Evolutionary conservation across 2,888 invertebrate species (phyloP).

Genomic region (Rhimphoctona megacephalus): DNA sequence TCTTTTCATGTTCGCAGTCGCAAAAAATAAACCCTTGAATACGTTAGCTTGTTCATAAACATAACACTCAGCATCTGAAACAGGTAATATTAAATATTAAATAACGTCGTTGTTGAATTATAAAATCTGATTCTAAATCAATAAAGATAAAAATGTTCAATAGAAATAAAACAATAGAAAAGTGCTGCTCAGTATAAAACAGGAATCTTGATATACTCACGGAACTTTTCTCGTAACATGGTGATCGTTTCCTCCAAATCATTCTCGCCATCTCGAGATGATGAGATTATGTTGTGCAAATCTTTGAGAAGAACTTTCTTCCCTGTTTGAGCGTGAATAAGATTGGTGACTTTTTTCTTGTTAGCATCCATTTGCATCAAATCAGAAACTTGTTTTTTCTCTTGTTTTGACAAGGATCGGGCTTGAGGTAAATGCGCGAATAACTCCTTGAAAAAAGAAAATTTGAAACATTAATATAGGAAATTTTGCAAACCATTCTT

Average conservation of each 20-base stretch:
- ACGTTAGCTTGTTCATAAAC: neutral
- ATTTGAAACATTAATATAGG: too few species aligned
- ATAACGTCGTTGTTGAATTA: too few species aligned
- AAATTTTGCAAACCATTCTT: too few species aligned
- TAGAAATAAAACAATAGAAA: too few species aligned
- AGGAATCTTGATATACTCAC: too few species aligned
- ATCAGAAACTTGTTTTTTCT: neutral
- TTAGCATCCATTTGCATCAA: neutral
- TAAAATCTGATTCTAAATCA: too few species aligned
- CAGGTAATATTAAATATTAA: too few species aligned
- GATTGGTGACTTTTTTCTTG: neutral
- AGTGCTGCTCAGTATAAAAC: too few species aligned
- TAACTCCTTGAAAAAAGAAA: neutral
- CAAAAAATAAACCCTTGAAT: too few species aligned
- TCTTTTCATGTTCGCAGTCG: slow-evolving; percentile 49
- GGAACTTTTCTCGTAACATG: too few species aligned
- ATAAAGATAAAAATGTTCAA: too few species aligned
- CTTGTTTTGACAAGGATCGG: neutral
- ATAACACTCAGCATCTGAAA: neutral
- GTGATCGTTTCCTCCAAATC: neutral
- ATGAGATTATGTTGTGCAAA: neutral
- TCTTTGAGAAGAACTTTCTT: neutral
- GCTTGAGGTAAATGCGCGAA: neutral
- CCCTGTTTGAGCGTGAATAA: neutral
- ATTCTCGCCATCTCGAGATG: neutral